Percentiles rank a stretch among this genome's conserved stretches.
Evolutionary conservation across 2,797 vertebrate species (phyloP).

Genomic region (Sebastiscus tertius): DNA sequence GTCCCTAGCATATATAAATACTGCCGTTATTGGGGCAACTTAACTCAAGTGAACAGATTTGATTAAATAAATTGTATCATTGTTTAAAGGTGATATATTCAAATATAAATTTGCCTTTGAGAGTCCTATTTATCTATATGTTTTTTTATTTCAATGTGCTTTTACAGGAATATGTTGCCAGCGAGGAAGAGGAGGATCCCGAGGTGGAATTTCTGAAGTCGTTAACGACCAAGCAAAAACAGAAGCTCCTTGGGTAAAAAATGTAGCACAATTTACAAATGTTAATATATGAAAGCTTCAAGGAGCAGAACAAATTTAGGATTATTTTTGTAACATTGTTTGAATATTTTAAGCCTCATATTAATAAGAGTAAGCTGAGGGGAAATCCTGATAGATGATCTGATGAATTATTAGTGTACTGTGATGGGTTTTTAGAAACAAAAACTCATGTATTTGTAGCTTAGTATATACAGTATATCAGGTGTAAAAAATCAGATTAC

Average conservation of each 20-base stretch:
- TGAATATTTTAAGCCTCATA: neutral
- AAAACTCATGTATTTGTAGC: neutral
- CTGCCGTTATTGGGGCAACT: constrained; percentile 66
- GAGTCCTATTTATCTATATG: neutral
- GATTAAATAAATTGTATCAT: constrained; percentile 41
- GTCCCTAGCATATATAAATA: constrained; percentile 82
- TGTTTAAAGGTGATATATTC: neutral
- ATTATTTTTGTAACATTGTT: neutral
- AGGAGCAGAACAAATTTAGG: neutral
- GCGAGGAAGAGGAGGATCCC: constrained; percentile 96
- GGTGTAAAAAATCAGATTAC: neutral
- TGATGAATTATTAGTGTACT: neutral
- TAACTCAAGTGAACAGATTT: constrained; percentile 48
- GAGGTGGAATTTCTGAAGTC: constrained; percentile 99
- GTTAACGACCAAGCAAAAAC: constrained; percentile 95
- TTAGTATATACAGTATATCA: neutral
- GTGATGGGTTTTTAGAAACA: neutral
- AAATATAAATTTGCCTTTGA: neutral
- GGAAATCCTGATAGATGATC: neutral
- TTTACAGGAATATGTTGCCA: constrained; percentile 91
- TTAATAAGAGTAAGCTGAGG: neutral
- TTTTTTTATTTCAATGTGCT: neutral
- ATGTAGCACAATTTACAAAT: neutral
- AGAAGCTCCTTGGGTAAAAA: constrained; percentile 94
- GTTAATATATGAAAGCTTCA: neutral